These are phyloP conservation scores for Hirundichthys speculiger DNA, from an alignment of 2,113 vertebrate genomes.

Conservation along the genomic window DNA sequence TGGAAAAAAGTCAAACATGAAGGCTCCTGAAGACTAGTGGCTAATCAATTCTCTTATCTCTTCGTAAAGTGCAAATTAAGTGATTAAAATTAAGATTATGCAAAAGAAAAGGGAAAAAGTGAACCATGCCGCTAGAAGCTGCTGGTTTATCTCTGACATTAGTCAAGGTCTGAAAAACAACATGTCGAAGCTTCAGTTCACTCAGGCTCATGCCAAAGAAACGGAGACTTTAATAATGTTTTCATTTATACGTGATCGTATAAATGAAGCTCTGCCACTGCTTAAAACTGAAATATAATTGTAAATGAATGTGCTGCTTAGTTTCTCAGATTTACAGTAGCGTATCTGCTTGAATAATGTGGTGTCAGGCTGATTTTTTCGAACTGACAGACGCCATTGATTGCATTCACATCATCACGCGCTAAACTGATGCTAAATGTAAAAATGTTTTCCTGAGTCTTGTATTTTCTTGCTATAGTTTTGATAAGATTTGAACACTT, in stretches of 20 bases:
- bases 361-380: no score
- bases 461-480: no score
- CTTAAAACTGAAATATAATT: neutral
- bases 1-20: slow-evolving; percentile 64
- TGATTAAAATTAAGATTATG: slow-evolving; percentile 72
- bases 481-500: no score
- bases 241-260: neutral
- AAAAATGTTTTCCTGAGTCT: no score
- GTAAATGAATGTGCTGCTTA: no score
- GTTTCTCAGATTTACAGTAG: no score
- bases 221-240: neutral
- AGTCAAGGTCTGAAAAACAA: slow-evolving; percentile 23
- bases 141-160: slow-evolving; percentile 44
- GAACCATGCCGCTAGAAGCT: slow-evolving; percentile 34
- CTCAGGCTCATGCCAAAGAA: neutral
- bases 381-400: no score
- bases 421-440: no score
- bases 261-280: neutral
- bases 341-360: no score
- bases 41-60: slow-evolving; percentile 82
- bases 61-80: slow-evolving; percentile 77
- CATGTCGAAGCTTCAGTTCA: slow-evolving; percentile 3
- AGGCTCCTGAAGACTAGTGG: slow-evolving; percentile 65
- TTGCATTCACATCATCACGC: no score
- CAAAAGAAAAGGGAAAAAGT: slow-evolving; percentile 41